Percentiles rank a stretch among this genome's conserved stretches.
phyloP scores from a whole-genome alignment of 2,888 invertebrate species.

The Papilio protenor region DNA sequence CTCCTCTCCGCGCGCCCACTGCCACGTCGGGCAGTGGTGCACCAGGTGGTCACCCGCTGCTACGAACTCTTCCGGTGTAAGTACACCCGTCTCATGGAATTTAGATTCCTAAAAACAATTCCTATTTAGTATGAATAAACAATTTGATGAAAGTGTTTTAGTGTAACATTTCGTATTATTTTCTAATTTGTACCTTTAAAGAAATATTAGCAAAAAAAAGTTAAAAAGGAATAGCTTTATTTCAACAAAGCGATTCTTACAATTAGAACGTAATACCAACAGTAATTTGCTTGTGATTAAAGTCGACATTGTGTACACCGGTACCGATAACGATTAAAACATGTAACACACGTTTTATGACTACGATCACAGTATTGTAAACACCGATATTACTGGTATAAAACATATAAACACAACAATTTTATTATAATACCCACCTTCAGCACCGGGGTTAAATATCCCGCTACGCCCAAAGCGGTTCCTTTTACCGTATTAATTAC shows the following conservation, averaged over 20 bases:
- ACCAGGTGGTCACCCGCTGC: slow-evolving; percentile 99
- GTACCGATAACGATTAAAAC: not conserved
- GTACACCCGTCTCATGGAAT: slow-evolving; percentile 98
- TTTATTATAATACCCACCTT: slow-evolving; percentile 86
- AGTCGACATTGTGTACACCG: not conserved
- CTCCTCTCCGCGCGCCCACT: slow-evolving; percentile 97
- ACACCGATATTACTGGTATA: slow-evolving; percentile 32
- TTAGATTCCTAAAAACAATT: slow-evolving; percentile 91
- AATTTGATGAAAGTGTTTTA: too few relatives aligned
- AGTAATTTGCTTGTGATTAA: not conserved
- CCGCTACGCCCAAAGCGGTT: slow-evolving; percentile 97
- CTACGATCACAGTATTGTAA: not conserved
- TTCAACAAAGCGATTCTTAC: not conserved
- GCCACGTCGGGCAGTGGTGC: slow-evolving; percentile 99
- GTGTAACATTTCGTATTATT: too few relatives aligned
- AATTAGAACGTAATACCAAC: slow-evolving; percentile 1
- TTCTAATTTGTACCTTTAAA: not conserved
- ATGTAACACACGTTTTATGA: not conserved
- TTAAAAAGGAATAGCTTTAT: not conserved
- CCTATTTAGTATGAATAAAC: not conserved
- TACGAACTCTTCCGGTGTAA: slow-evolving; percentile 99
- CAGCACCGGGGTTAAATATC: slow-evolving; percentile 97
- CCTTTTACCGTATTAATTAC: slow-evolving; percentile 98
- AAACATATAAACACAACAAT: slow-evolving; percentile 7
- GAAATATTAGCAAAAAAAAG: not conserved